These are phyloP conservation scores for Epinotia nisella DNA, from an alignment of 2,888 invertebrate genomes.

Conservation along the genomic window DNA sequence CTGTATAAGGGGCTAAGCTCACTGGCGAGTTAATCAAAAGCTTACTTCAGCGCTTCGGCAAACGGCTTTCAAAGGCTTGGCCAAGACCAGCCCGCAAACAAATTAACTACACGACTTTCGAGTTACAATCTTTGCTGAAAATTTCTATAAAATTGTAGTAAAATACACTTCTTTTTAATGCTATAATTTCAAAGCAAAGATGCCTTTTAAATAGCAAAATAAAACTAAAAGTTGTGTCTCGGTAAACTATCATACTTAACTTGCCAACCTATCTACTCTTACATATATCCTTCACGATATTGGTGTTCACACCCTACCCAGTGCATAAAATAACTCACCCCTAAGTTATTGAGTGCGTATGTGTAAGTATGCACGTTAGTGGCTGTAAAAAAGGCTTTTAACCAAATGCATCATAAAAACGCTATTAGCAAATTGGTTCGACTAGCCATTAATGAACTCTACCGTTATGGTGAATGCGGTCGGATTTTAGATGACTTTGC, in stretches of 20 bases:
- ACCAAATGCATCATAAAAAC: slow-evolving; percentile 43
- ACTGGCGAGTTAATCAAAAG: neutral
- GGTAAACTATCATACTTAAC: too few species aligned
- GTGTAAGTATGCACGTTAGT: slow-evolving; percentile 3
- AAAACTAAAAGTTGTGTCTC: too few species aligned
- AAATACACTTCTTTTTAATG: too few species aligned
- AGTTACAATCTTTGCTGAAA: neutral
- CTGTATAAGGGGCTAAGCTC: too few species aligned
- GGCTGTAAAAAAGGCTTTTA: slow-evolving; percentile 41
- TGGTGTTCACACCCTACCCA: too few species aligned
- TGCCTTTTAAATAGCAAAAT: too few species aligned
- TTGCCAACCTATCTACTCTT: too few species aligned
- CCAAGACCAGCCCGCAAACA: neutral
- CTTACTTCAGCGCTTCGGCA: neutral
- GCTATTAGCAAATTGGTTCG: slow-evolving; percentile 46
- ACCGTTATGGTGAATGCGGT: slow-evolving; percentile 7
- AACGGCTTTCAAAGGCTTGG: neutral
- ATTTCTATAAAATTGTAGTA: too few species aligned
- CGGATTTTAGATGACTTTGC: slow-evolving; percentile 30
- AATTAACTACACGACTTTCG: neutral
- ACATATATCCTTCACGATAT: too few species aligned
- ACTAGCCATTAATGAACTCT: slow-evolving; percentile 32
- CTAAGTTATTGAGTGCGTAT: neutral
- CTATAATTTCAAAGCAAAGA: too few species aligned
- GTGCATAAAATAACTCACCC: too few species aligned